Percentiles rank a stretch among this genome's conserved stretches.
Evolutionary conservation across 92 coral and sea anemone species (phyloP).

Genomic region (Pocillopora meandrina): DNA sequence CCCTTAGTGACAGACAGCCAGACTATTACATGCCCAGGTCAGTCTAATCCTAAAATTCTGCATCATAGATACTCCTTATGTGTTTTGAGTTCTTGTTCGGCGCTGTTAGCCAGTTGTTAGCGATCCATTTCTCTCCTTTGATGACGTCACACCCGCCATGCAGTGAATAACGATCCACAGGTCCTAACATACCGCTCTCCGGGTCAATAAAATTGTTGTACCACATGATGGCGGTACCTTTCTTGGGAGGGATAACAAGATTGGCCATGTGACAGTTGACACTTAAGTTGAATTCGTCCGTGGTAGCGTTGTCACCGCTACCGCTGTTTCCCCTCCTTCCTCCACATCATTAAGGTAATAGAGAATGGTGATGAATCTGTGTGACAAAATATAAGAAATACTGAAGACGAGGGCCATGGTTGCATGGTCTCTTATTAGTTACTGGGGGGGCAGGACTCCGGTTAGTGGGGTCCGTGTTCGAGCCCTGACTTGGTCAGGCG

Average conservation of each 20-base stretch:
- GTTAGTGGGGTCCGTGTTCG: not conserved
- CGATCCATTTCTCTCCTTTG: slow-evolving; percentile 94
- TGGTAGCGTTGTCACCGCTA: slow-evolving; percentile 38
- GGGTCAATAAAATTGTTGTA: slow-evolving; percentile 86
- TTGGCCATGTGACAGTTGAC: slow-evolving; percentile 78
- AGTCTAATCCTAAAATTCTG: slow-evolving; percentile 15
- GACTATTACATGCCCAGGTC: not conserved
- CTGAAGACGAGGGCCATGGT: not conserved
- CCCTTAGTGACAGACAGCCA: not conserved
- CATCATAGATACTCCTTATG: slow-evolving; percentile 70
- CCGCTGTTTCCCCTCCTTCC: slow-evolving; percentile 88
- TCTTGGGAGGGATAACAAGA: slow-evolving; percentile 78
- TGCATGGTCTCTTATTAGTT: no score
- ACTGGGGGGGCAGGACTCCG: no score
- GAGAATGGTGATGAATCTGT: slow-evolving; percentile 71
- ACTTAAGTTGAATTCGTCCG: slow-evolving; percentile 81
- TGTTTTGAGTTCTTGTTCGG: slow-evolving; percentile 69
- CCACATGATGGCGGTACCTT: slow-evolving; percentile 96
- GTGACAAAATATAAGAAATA: not conserved
- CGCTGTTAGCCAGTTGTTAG: slow-evolving; percentile 96
- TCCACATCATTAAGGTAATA: slow-evolving; percentile 73
- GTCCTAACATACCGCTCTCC: slow-evolving; percentile 84
- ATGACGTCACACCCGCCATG: slow-evolving; percentile 97
- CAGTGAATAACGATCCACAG: slow-evolving; percentile 75
- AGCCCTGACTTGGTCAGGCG: not conserved